Evolutionary conservation across 2,797 vertebrate genomes (phyloP).

Genomic region (Ictinia mississippiensis): DNA sequence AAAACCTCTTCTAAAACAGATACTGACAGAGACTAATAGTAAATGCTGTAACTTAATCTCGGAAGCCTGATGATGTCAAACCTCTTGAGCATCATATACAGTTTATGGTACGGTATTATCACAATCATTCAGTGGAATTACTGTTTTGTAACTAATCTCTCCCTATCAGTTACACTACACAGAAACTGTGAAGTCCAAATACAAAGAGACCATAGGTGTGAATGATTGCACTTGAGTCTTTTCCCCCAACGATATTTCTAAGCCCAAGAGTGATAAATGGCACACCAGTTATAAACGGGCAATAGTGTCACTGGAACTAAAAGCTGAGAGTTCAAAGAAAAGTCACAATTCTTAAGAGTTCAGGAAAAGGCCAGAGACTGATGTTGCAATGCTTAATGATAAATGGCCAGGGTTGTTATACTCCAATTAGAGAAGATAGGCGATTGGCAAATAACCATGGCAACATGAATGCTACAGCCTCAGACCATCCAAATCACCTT

Average conservation of each 20-base stretch:
- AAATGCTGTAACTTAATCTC: slow-evolving; percentile 65
- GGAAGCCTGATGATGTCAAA: slow-evolving; percentile 53
- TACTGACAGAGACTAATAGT: slow-evolving; percentile 62
- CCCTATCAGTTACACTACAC: slow-evolving; percentile 71
- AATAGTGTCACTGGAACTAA: slow-evolving; percentile 71
- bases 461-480: neutral
- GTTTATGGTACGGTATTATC: slow-evolving; percentile 48
- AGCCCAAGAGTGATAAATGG: slow-evolving; percentile 72
- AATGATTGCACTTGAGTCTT: slow-evolving; percentile 70
- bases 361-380: slow-evolving; percentile 73
- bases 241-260: slow-evolving; percentile 65
- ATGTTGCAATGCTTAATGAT: slow-evolving; percentile 38
- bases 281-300: slow-evolving; percentile 69
- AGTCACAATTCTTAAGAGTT: slow-evolving; percentile 76
- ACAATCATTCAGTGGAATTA: slow-evolving; percentile 73
- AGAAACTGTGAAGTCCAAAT: slow-evolving; percentile 68
- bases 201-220: slow-evolving; percentile 63
- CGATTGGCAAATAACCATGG: neutral
- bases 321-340: slow-evolving; percentile 78
- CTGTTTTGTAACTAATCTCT: slow-evolving; percentile 74
- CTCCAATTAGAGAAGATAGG: slow-evolving; percentile 64
- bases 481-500: neutral
- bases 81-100: slow-evolving; percentile 68
- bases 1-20: slow-evolving; percentile 46
- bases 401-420: slow-evolving; percentile 41